Evolutionary conservation across 2,888 invertebrate genomes (phyloP).

Genomic region (Schizaphis graminum): DNA sequence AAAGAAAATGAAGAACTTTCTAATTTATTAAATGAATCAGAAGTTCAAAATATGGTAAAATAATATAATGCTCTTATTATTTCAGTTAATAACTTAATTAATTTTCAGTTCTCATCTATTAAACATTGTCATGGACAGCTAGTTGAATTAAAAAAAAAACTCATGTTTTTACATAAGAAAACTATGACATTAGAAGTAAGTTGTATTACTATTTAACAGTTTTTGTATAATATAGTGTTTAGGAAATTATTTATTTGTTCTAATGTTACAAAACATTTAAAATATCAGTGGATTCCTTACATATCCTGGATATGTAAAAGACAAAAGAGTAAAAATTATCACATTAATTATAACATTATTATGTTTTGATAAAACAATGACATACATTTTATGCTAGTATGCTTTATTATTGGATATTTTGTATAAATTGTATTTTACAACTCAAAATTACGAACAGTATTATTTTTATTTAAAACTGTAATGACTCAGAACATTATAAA

Average conservation of each 20-base stretch:
- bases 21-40: conserved; percentile 45
- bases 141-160: conserved; percentile 49
- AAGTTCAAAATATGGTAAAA: conserved; percentile 53
- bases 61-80: background rate
- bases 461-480: too few relatives aligned
- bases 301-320: too few relatives aligned
- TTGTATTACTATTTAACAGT: background rate
- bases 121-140: conserved; percentile 40
- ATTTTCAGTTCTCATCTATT: conserved; percentile 50
- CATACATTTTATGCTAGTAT: background rate
- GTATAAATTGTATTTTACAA: background rate
- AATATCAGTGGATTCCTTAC: background rate
- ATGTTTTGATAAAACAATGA: background rate
- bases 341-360: too few relatives aligned
- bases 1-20: conserved; percentile 55
- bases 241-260: background rate
- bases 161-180: conserved; percentile 49
- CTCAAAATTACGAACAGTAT: too few relatives aligned
- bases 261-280: background rate
- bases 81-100: background rate
- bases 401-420: background rate
- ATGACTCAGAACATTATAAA: too few relatives aligned
- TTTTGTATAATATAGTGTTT: background rate
- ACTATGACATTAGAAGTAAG: conserved; percentile 44
- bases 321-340: background rate